These are phyloP conservation scores for Drosophila subsilvestris DNA, from an alignment of 2,888 invertebrate genomes.

Conservation along the genomic window DNA sequence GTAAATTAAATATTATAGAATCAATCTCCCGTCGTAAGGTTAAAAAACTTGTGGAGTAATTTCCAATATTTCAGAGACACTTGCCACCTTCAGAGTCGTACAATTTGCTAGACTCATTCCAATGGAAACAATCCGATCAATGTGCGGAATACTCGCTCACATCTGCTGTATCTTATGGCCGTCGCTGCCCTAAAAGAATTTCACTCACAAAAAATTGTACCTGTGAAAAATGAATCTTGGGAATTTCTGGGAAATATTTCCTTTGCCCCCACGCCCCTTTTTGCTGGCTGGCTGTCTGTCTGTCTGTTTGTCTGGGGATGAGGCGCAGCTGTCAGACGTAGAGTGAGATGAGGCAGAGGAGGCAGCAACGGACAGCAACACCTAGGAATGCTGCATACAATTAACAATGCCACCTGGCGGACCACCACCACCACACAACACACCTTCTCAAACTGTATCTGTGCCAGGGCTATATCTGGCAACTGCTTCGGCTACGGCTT, in stretches of 20 bases:
- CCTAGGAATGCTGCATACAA: conserved; percentile 75
- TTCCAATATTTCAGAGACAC: neutral
- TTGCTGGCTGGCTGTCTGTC: conserved; percentile 29
- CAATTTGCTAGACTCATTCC: conserved; percentile 16
- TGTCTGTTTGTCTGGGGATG: conserved; percentile 33
- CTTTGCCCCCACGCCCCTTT: neutral
- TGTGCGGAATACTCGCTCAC: conserved; percentile 21
- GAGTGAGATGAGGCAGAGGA: neutral
- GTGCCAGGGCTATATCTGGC: conserved; percentile 13
- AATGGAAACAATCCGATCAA: conserved; percentile 37
- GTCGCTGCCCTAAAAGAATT: conserved; percentile 5
- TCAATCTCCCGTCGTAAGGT: no score
- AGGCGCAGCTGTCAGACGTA: conserved; percentile 15
- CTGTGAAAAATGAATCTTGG: conserved; percentile 40
- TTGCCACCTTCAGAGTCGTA: conserved; percentile 24
- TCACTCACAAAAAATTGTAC: conserved; percentile 35
- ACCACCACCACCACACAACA: neutral
- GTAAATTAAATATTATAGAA: no score
- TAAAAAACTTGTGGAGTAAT: no score
- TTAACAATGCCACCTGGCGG: conserved; percentile 50
- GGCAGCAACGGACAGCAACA: conserved; percentile 54
- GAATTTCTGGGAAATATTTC: conserved; percentile 31
- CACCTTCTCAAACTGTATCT: conserved; percentile 8
- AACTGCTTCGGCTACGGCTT: neutral
- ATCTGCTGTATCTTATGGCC: conserved; percentile 5